Evolutionary conservation across 2,797 vertebrate genomes (phyloP), one percentile per base, ranked within the genome.

Genomic region (Oreonectes daqikongensis): DNA sequence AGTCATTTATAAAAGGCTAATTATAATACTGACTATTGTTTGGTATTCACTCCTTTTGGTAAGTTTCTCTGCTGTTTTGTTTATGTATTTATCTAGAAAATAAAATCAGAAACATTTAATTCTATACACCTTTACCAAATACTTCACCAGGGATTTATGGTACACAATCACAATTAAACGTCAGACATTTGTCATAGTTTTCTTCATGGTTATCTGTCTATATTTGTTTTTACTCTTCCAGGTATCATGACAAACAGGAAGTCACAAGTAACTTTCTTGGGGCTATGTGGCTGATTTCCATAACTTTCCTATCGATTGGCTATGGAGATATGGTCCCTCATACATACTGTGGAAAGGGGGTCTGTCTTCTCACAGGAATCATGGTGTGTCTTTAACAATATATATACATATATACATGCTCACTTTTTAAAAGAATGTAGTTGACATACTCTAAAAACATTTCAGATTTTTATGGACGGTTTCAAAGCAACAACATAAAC

Each of bases 191-290:
- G 70, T 80, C 71, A 80, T 69, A 89, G 40, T 87, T 87, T 91
- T 91, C 87, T 85, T 83, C 77, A 66, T 68, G 5, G 48, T 65
- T 77, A 6, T 80, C n/a, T 63, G 20, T 32, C 32, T 77, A 1
- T 70, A 44, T 61, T 70, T 78, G 44, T 91, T 87, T 86, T 86
- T 86, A 74, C 85, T 86, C 35, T 86, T 81, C 82, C 88, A 98
- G 96, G 94, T 97, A 98, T 92, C 96, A 98, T 28, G 96, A 98
- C 92, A 97, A 96, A 89, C 95, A 97, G 91, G 96, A 98, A 88
- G 94, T 98, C 87, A 98, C 96, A 87, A 98, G 96, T 94, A 98
- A 95, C 93, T 98, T 98, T 87, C 85, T 98, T 91, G 96, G 95
- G 78, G 96, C 96, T 82, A 98, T 98, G 96, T 98, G 96, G 96